Conservation (phyloP, 2,888 invertebrate genomes). For the Athalia rosae region DNA sequence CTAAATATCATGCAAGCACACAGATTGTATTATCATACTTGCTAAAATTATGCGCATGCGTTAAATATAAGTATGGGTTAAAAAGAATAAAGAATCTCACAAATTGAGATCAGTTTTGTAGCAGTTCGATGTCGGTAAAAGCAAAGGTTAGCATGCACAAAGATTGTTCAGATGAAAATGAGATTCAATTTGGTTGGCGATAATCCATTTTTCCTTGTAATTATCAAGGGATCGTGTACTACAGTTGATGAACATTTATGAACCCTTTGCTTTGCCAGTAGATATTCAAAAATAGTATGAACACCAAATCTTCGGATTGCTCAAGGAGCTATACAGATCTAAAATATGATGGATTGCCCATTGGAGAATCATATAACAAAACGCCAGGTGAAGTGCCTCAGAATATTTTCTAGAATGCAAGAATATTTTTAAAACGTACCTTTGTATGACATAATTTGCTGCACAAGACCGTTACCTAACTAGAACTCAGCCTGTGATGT, state of each 20-base stretch:
- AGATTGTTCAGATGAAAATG: not conserved
- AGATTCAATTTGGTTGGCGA: not conserved
- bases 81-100: too few species aligned
- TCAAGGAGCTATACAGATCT: too few species aligned
- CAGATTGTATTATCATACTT: not conserved
- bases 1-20: not conserved
- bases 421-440: slow-evolving; percentile 56
- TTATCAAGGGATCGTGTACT: not conserved
- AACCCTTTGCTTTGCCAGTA: too few species aligned
- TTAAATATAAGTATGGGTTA: not conserved
- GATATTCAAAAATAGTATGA: too few species aligned
- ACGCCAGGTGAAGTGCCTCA: not conserved
- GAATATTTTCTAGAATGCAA: slow-evolving; percentile 32
- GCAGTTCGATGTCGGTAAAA: slow-evolving; percentile 15
- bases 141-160: slow-evolving; percentile 6
- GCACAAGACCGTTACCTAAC: slow-evolving; percentile 77
- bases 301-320: too few species aligned
- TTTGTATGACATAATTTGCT: slow-evolving; percentile 57
- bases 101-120: too few species aligned
- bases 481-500: slow-evolving; percentile 99
- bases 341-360: not conserved
- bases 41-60: not conserved
- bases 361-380: not conserved
- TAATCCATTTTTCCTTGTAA: not conserved
- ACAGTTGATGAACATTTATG: too few species aligned